phyloP scores from a whole-genome alignment of 2,888 invertebrate species.

The Drosophila lacicola region DNA sequence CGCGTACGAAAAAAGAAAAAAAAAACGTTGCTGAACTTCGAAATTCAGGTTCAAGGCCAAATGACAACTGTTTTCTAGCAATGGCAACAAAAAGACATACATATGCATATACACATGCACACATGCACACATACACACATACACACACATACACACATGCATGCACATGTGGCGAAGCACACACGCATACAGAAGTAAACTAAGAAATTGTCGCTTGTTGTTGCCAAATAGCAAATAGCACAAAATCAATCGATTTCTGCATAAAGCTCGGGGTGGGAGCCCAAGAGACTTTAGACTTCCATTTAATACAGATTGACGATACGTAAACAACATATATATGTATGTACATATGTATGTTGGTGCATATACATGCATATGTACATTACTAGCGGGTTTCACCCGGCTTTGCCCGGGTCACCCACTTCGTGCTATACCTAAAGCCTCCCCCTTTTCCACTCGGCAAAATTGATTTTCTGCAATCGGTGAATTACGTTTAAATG shows the following conservation, averaged over 20 bases:
- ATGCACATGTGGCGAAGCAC: constrained; percentile 2
- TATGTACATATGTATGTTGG: not conserved
- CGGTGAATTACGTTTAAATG: too few species aligned
- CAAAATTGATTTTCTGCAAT: too few species aligned
- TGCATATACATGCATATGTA: not conserved
- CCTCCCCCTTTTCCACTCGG: too few species aligned
- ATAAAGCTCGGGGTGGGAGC: not conserved
- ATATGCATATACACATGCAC: not conserved
- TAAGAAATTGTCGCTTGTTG: constrained; percentile 19
- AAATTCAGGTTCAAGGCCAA: constrained; percentile 74
- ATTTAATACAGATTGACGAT: not conserved
- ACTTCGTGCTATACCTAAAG: too few species aligned
- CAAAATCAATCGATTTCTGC: constrained; percentile 24
- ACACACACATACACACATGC: constrained; percentile 1
- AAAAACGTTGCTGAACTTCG: constrained; percentile 51
- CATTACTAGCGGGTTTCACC: too few species aligned
- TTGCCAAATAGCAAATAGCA: constrained; percentile 22
- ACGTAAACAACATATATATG: not conserved
- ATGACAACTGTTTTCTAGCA: constrained; percentile 65
- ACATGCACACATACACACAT: constrained; percentile 3
- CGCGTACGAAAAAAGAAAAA: constrained; percentile 24
- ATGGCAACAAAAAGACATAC: constrained; percentile 20
- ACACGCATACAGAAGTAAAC: constrained; percentile 11
- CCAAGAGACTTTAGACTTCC: not conserved
- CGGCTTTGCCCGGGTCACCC: too few species aligned